These are phyloP conservation scores for Phoenicopterus ruber DNA, from an alignment of 2,113 vertebrate species.

Conservation along the genomic window DNA sequence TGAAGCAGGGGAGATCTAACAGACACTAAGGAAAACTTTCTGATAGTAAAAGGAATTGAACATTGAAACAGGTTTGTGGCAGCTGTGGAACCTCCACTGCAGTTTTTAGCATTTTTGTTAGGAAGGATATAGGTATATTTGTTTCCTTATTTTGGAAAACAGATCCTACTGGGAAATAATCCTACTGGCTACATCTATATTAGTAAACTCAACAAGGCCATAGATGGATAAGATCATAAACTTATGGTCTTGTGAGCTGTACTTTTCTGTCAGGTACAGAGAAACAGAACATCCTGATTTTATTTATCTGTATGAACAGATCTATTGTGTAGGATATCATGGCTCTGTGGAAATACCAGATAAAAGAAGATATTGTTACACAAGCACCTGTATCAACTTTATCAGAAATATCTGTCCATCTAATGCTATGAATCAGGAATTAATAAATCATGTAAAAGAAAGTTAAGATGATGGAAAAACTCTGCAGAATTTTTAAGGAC, in stretches of 20 bases:
- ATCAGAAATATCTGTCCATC: neutral
- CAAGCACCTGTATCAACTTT: neutral
- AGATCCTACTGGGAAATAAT: neutral
- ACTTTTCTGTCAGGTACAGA: neutral
- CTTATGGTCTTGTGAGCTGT: neutral
- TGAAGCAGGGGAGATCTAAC: neutral
- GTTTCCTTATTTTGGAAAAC: neutral
- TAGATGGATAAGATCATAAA: neutral
- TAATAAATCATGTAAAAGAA: neutral
- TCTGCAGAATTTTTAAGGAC: neutral
- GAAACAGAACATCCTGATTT: neutral
- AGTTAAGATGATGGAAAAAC: neutral
- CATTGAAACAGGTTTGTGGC: neutral
- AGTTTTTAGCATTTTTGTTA: neutral
- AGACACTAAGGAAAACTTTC: neutral
- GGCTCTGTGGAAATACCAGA: neutral
- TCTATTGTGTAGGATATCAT: neutral
- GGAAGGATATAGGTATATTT: neutral
- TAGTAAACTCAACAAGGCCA: neutral
- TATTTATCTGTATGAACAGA: neutral
- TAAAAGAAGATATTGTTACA: neutral
- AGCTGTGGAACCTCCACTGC: neutral
- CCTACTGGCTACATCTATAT: neutral
- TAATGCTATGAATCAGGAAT: neutral
- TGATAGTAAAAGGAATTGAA: neutral